Percentiles rank a stretch among this genome's conserved stretches.
Conservation (phyloP, 2,888 invertebrate genomes). For the Theretra japonica region DNA sequence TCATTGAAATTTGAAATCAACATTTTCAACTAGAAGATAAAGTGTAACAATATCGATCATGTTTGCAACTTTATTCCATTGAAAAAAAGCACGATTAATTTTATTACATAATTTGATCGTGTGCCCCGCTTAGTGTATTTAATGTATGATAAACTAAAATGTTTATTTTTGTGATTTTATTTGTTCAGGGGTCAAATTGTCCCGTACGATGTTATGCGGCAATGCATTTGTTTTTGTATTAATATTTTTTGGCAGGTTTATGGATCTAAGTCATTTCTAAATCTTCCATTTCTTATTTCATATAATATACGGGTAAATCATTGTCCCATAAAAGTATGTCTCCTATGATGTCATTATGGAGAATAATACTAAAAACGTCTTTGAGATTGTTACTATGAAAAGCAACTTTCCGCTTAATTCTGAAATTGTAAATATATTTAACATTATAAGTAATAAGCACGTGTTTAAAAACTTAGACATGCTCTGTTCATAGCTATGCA, state of each 20-base stretch:
- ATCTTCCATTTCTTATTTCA: no score
- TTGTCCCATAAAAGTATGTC: no score
- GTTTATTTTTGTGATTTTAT: no score
- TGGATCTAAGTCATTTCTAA: no score
- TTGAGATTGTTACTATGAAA: background rate
- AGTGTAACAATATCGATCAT: background rate
- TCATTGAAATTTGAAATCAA: conserved; percentile 16
- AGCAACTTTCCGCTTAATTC: background rate
- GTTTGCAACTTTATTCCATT: background rate
- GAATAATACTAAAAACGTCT: background rate
- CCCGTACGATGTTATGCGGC: no score
- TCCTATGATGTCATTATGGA: no score
- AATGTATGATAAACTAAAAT: no score
- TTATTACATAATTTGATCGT: background rate
- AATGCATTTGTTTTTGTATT: no score
- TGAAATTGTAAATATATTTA: conserved; percentile 30
- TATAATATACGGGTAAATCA: no score
- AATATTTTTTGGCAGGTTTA: no score
- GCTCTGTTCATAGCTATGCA: conserved; percentile 69
- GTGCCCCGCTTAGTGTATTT: background rate
- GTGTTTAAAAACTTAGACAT: conserved; percentile 40
- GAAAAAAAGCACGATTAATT: background rate
- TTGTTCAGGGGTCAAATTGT: no score
- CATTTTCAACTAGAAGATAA: background rate
- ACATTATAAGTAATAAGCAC: conserved; percentile 25